These are phyloP conservation scores for Lycodopsis pacificus DNA, from an alignment of 2,797 vertebrate genomes.

Conservation along the genomic window DNA sequence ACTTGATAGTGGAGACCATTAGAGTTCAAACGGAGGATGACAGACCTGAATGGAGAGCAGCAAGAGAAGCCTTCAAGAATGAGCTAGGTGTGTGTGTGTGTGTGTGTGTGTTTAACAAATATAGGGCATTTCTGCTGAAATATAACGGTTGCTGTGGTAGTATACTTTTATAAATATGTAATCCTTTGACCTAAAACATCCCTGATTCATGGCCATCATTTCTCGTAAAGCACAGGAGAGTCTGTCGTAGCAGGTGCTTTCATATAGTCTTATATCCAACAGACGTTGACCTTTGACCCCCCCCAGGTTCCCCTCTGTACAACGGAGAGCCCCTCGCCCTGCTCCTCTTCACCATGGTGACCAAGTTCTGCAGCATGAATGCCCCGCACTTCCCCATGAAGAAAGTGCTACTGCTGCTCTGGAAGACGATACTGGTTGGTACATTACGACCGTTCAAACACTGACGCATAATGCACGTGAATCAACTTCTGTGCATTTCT, in stretches of 20 bases:
- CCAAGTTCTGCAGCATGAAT: conserved; percentile 96
- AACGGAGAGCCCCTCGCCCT: conserved; percentile 93
- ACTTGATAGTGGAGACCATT: conserved; percentile 96
- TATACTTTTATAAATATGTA: background rate
- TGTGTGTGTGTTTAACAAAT: background rate
- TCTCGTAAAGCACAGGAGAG: background rate
- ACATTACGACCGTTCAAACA: background rate
- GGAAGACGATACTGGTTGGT: conserved; percentile 95
- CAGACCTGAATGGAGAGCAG: conserved; percentile 85
- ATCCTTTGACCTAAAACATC: background rate
- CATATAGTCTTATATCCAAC: background rate
- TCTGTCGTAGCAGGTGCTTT: background rate
- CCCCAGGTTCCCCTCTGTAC: conserved; percentile 89
- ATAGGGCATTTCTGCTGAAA: background rate
- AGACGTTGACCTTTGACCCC: conserved; percentile 22
- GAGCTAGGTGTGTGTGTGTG: conserved; percentile 87
- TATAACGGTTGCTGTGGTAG: background rate
- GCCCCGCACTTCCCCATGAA: conserved; percentile 97
- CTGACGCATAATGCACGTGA: too few relatives aligned
- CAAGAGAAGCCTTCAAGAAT: conserved; percentile 89
- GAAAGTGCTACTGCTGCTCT: conserved; percentile 94
- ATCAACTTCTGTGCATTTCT: background rate
- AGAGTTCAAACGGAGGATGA: conserved; percentile 89
- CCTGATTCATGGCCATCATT: background rate
- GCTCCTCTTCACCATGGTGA: conserved; percentile 95